Evolutionary conservation across 1,140 invertebrate species (phyloP).

Genomic region (Dufourea novaeangliae): DNA sequence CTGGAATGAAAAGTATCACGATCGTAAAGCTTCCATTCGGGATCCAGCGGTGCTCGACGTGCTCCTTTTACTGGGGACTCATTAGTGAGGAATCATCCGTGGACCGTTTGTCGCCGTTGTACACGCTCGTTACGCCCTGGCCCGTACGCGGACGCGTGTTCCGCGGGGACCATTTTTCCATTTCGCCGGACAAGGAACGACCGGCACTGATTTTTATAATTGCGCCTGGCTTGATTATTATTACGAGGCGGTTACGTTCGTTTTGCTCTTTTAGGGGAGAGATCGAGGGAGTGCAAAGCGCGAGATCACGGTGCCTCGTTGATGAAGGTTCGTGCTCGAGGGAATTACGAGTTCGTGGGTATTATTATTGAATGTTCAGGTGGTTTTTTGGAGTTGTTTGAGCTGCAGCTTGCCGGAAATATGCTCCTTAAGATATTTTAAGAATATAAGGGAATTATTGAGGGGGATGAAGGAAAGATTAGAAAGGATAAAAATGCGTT

Average conservation of each 20-base stretch:
- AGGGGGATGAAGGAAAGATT: too few species aligned
- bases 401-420: too few species aligned
- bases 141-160: constrained; percentile 10
- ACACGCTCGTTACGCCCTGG: constrained; percentile 13
- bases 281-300: neutral
- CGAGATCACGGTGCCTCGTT: neutral
- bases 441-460: too few species aligned
- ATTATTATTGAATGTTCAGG: neutral
- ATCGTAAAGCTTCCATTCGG: neutral
- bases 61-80: constrained; percentile 10
- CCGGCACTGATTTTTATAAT: neutral
- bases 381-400: neutral
- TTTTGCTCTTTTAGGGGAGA: neutral
- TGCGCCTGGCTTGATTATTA: neutral
- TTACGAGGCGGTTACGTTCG: neutral
- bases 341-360: too few species aligned
- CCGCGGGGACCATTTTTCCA: neutral
- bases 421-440: too few species aligned
- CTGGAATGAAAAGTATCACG: constrained; percentile 24
- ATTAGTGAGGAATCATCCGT: constrained; percentile 17
- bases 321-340: neutral
- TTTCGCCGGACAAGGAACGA: neutral
- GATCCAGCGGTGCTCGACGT: neutral
- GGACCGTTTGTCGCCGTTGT: constrained; percentile 11
- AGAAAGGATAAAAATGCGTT: too few species aligned